A percentile compares a stretch with the other conserved stretches of the same genome.
These are phyloP conservation scores for Enteromius radiatus DNA, from an alignment of 2,797 vertebrate genomes.

Conservation along the genomic window DNA sequence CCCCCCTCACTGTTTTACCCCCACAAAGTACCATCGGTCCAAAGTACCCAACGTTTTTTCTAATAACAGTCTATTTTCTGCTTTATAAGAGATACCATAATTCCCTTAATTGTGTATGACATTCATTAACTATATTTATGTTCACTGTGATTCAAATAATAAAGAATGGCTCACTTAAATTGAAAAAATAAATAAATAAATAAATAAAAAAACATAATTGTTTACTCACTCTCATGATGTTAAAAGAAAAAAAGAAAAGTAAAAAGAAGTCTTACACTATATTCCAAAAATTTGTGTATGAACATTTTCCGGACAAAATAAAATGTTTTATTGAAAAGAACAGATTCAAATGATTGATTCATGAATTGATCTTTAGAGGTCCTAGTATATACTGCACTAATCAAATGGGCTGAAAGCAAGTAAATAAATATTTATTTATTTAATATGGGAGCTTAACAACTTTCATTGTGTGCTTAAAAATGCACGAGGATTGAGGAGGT, in stretches of 20 bases:
- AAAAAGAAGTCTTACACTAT: not conserved
- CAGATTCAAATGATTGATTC: not conserved
- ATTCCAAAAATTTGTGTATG: not conserved
- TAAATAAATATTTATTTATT: no score
- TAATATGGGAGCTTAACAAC: not conserved
- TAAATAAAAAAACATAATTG: no score
- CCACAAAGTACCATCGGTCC: slow-evolving; percentile 2
- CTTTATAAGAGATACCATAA: not conserved
- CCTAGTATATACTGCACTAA: not conserved
- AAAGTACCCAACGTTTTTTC: slow-evolving; percentile 12
- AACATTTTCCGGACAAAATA: not conserved
- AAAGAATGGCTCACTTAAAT: not conserved
- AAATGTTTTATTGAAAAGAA: not conserved
- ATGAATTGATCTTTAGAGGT: not conserved
- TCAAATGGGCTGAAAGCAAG: not conserved
- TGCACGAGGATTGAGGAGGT: no score
- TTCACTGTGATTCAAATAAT: slow-evolving; percentile 5
- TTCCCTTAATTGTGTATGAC: slow-evolving; percentile 3
- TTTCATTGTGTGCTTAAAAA: not conserved
- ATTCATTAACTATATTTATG: slow-evolving; percentile 21
- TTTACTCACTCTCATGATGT: not conserved
- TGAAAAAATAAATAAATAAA: not conserved
- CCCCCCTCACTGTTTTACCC: not conserved
- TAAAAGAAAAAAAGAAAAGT: not conserved
- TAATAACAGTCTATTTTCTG: slow-evolving; percentile 22